Conservation (phyloP, 1,140 invertebrate species). For the Aphelinus certus region DNA sequence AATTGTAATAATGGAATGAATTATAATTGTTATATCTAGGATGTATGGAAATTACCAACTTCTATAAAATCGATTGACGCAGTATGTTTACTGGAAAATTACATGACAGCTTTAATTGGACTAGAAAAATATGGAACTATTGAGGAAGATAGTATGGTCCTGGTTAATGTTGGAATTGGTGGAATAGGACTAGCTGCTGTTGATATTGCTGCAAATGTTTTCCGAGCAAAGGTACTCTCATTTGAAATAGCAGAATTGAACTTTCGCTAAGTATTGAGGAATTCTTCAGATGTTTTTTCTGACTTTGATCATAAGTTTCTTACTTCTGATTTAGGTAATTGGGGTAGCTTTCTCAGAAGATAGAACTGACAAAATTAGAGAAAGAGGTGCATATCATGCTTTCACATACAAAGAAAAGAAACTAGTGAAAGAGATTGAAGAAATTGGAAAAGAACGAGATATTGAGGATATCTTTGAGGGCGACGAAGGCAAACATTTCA, state of each 20-base stretch:
- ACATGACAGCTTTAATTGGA: constrained; percentile 70
- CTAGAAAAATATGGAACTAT: constrained; percentile 67
- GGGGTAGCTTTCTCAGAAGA: constrained; percentile 69
- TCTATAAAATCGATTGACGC: constrained; percentile 62
- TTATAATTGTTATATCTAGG: constrained; percentile 55
- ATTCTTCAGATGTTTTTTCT: background rate
- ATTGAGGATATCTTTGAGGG: constrained; percentile 71
- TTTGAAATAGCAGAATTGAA: too few relatives aligned
- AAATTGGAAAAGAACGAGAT: constrained; percentile 67
- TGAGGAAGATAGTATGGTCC: constrained; percentile 66
- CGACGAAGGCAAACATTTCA: constrained; percentile 69
- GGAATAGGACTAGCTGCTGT: constrained; percentile 71
- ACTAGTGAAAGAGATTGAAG: constrained; percentile 65
- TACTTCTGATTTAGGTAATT: constrained; percentile 66
- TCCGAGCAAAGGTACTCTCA: constrained; percentile 66
- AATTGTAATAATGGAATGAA: too few relatives aligned
- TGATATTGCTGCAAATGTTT: constrained; percentile 72
- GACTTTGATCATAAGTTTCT: constrained; percentile 22
- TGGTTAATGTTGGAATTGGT: constrained; percentile 71
- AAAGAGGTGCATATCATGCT: constrained; percentile 71
- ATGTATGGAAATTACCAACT: constrained; percentile 69
- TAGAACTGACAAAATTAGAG: constrained; percentile 65
- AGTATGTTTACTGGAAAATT: constrained; percentile 68
- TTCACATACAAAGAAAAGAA: constrained; percentile 68
- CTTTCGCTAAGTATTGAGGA: too few relatives aligned